phyloP scores from a whole-genome alignment of 2,797 vertebrate genomes.

The Sebastes flavidus region DNA sequence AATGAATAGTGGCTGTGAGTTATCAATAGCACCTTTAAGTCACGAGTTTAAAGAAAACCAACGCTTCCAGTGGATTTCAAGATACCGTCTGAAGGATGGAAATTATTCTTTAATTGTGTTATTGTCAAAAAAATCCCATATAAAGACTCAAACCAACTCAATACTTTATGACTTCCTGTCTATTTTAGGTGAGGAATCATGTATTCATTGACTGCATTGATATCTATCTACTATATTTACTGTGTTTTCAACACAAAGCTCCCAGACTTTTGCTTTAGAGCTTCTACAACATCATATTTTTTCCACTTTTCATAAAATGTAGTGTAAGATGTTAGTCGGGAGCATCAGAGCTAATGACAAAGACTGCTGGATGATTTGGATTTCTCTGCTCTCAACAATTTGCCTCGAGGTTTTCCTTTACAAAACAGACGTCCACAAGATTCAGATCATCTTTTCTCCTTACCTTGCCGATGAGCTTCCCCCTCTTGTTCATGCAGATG shows the following conservation, averaged over 20 bases:
- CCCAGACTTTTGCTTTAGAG: neutral
- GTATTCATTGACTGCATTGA: neutral
- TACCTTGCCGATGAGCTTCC: conserved; percentile 93
- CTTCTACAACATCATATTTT: neutral
- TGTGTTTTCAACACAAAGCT: neutral
- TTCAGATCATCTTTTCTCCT: conserved; percentile 50
- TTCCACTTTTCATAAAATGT: neutral
- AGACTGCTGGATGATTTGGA: neutral
- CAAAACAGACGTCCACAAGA: neutral
- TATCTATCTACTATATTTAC: neutral
- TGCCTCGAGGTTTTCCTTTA: neutral
- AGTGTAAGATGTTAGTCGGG: neutral
- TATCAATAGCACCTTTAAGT: neutral
- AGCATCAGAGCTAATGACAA: neutral
- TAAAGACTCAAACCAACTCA: neutral
- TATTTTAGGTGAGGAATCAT: neutral
- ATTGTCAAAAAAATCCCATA: neutral
- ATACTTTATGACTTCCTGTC: neutral
- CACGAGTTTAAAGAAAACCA: neutral
- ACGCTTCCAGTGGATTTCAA: neutral
- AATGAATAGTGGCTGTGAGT: no score
- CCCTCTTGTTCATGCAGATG: conserved; percentile 93
- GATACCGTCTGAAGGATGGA: neutral
- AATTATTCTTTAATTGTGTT: neutral
- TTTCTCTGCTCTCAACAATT: neutral